Conservation (phyloP, 2,888 invertebrate species). For the Tinea pellionella region DNA sequence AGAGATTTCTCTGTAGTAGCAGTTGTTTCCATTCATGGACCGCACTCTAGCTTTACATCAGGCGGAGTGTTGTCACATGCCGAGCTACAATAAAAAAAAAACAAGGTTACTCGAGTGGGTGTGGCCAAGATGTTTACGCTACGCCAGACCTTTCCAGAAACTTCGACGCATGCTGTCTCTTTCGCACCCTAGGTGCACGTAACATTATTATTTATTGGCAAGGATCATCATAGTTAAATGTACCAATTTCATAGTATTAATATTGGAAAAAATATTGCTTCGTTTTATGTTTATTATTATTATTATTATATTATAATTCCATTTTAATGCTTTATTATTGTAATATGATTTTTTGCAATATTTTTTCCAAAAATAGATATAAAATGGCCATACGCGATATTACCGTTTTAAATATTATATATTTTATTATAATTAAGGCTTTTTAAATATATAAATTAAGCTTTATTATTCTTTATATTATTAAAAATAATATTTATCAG, state of each 20-base stretch:
- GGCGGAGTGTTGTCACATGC: too few species aligned
- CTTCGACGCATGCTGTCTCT: too few species aligned
- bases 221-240: background rate
- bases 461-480: background rate
- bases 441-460: background rate
- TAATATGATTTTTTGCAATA: background rate
- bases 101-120: too few species aligned
- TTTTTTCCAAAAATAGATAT: background rate
- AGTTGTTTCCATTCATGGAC: too few species aligned
- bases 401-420: background rate
- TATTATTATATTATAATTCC: background rate
- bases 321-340: background rate
- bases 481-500: slow-evolving; percentile 31
- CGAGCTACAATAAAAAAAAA: too few species aligned
- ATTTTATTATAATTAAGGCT: background rate
- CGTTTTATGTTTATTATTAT: background rate
- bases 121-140: too few species aligned
- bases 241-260: background rate
- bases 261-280: slow-evolving; percentile 2
- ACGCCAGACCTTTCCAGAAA: too few species aligned
- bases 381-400: background rate
- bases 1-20: too few species aligned
- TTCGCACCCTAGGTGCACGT: too few species aligned
- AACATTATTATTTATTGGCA: background rate
- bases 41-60: too few species aligned